Evolutionary conservation across 2,113 vertebrate genomes (phyloP), one percentile per base, ranked within the genome.

Genomic region (Empidonax traillii): DNA sequence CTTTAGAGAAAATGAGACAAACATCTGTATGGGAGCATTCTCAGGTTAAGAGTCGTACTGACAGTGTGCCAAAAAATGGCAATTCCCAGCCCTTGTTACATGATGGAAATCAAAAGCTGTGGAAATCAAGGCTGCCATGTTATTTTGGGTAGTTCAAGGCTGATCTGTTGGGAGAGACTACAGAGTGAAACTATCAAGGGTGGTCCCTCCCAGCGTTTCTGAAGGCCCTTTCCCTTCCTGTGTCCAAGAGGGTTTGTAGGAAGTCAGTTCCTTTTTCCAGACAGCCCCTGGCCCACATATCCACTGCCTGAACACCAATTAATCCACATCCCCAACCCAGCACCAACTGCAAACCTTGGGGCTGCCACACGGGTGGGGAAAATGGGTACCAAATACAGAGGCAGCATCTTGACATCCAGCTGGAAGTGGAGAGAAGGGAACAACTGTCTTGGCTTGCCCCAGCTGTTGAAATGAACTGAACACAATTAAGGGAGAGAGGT

Each of bases 361-460:
- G 47, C 52, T 2, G 98, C 98, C 6, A 39, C 12, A 62, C 7
- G 37, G 18, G 61, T 20, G 61, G 59, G 25, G 37, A 39, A 39
- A 39, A 28, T 8, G 96, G 71, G 23, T 93, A 95, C 58, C 89
- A 18, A 91, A 84, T 12, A 84, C 10, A 4, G 83, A 37, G 59
- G 63, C 37, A 74, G 24, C 55, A 35, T 30, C 53, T n/a, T 27
- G 69, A 20, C 5, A 6, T 8, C 18, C 28, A 46, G 56, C 85
- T 87, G 52, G 59, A 39, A 96, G 87, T 17, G 96, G 90, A 7
- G 95, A 88, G 10, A 97, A 41, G 4, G 97, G 80, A 31, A 63
- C 24, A 73, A 4, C 27, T 22, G 27, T 15, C 30, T 83, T 15
- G 94, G 16, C 27, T 93, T 94, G 12, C 85, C 84, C 83, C 44